Conservation (phyloP, 1,140 invertebrate genomes). For the Catajapyx aquilonaris region DNA sequence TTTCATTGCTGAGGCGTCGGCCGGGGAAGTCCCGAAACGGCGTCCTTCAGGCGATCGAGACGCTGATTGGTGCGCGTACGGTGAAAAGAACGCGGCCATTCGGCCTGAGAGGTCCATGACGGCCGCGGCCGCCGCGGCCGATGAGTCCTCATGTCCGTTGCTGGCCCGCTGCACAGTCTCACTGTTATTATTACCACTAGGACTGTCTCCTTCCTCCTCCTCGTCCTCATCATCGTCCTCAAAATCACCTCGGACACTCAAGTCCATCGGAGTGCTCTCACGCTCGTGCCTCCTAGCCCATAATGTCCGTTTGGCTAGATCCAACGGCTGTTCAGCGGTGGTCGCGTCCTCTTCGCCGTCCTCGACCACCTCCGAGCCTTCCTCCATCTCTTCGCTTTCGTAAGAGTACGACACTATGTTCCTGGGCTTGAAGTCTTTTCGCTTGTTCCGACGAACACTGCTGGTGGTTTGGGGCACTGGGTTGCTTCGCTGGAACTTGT, state of each 20-base stretch:
- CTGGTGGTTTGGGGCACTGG: too few relatives aligned
- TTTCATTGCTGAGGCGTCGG: slow-evolving; percentile 27
- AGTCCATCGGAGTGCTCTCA: slow-evolving; percentile 6
- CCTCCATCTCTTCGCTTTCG: slow-evolving; percentile 20
- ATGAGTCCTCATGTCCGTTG: slow-evolving; percentile 12
- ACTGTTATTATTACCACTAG: background rate
- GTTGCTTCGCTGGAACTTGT: too few relatives aligned
- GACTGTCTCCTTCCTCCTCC: background rate
- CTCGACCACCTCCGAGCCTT: slow-evolving; percentile 19
- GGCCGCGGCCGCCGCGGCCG: background rate
- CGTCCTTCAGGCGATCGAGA: slow-evolving; percentile 3
- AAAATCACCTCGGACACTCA: slow-evolving; percentile 6
- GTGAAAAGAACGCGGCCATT: slow-evolving; percentile 2
- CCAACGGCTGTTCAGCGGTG: slow-evolving; percentile 12
- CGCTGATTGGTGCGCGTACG: background rate
- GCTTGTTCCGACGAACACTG: slow-evolving; percentile 27
- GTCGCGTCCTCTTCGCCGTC: slow-evolving; percentile 12
- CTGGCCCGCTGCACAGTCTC: background rate
- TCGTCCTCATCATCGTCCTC: slow-evolving; percentile 9
- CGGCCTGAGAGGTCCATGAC: slow-evolving; percentile 2
- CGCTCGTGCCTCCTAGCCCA: background rate
- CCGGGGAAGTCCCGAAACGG: slow-evolving; percentile 7
- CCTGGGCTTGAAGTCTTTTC: slow-evolving; percentile 42
- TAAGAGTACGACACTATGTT: slow-evolving; percentile 27
- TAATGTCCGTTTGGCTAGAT: slow-evolving; percentile 8